Conservation (phyloP, 2,888 invertebrate species). For the Trichopoda pennipes region DNA sequence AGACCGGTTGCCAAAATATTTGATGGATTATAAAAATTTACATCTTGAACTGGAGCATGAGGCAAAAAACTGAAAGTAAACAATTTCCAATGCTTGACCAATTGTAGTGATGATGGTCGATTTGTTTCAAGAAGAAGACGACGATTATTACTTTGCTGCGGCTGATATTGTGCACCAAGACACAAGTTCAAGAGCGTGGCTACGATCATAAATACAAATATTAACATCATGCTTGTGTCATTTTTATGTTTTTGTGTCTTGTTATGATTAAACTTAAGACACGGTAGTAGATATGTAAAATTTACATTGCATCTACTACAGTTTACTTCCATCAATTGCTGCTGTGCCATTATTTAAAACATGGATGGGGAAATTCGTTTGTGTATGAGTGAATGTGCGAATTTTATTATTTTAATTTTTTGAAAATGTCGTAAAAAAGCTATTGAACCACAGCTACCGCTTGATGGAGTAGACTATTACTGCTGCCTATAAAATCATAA, state of each 20-base stretch:
- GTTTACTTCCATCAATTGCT: slow-evolving; percentile 16
- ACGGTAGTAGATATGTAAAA: slow-evolving; percentile 30
- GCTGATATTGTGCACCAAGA: slow-evolving; percentile 44
- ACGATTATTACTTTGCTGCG: slow-evolving; percentile 26
- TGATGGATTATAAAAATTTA: slow-evolving; percentile 83
- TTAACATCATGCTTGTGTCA: slow-evolving; percentile 50
- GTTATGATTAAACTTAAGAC: slow-evolving; percentile 49
- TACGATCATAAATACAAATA: slow-evolving; percentile 45
- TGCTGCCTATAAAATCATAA: not conserved
- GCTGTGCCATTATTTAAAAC: slow-evolving; percentile 22
- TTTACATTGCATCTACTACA: slow-evolving; percentile 6
- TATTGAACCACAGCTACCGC: slow-evolving; percentile 52
- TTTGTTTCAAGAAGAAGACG: slow-evolving; percentile 51
- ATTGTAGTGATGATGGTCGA: slow-evolving; percentile 81
- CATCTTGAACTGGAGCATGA: slow-evolving; percentile 83
- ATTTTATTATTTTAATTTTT: slow-evolving; percentile 24
- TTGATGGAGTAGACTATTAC: not conserved
- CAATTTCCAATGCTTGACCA: slow-evolving; percentile 87
- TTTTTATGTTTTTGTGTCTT: slow-evolving; percentile 28
- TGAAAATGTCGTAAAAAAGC: slow-evolving; percentile 57
- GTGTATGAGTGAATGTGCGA: slow-evolving; percentile 20
- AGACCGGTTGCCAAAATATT: slow-evolving; percentile 90
- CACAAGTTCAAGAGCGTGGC: slow-evolving; percentile 64
- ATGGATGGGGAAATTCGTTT: not conserved
- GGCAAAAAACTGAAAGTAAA: slow-evolving; percentile 86